Base-by-base conservation (phyloP, 2,797 vertebrate species). In the Labroides dimidiatus region DNA sequence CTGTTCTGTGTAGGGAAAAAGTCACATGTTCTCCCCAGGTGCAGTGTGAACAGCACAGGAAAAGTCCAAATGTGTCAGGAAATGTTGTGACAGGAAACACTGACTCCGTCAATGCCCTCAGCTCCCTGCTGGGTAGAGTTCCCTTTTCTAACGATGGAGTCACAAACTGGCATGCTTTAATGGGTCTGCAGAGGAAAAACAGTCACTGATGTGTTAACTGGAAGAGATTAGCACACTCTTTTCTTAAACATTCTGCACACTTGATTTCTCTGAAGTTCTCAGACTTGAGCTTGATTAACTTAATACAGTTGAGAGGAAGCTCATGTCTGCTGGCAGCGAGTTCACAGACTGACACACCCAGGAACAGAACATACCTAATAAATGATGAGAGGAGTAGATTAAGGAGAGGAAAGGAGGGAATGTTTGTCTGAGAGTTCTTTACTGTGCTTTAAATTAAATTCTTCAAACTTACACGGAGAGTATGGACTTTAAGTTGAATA, bases 61-160 rank as follows among this genome's bases (percentile, higher is more conserved):
- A 86, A 71, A 23, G 52, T 42, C 64, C 10, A 42, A 54, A 11
- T 48, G 69, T 80, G 68, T 68, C 43, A 78, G 75, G 80, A 88
- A 80, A 80, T 63, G 75, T 81, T 78, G 75, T 79, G 77, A 82
- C 82, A 91, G 85, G 72, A 93, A 86, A 75, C 43, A 60, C 59
- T 69, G 63, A 45, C 51, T 76, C 63, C 70, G 70, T 82, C 86
- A 72, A 72, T 73, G 62, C 78, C 69, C 66, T 50, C n/a, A 23
- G 55, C 56, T 65, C 55, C 78, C 72, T 67, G 62, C 60, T 68
- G 77, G 68, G 64, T 44, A 77, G 64, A 83, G 79, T 84, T 81
- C 64, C 78, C 64, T 56, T 75, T 45, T 79, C 76, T 81, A 77
- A 58, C 36, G 67, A 66, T 6, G 47, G 42, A 81, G 65, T 80